phyloP scores from a whole-genome alignment of 1,140 invertebrate species.

The Scaptomyza montana region DNA sequence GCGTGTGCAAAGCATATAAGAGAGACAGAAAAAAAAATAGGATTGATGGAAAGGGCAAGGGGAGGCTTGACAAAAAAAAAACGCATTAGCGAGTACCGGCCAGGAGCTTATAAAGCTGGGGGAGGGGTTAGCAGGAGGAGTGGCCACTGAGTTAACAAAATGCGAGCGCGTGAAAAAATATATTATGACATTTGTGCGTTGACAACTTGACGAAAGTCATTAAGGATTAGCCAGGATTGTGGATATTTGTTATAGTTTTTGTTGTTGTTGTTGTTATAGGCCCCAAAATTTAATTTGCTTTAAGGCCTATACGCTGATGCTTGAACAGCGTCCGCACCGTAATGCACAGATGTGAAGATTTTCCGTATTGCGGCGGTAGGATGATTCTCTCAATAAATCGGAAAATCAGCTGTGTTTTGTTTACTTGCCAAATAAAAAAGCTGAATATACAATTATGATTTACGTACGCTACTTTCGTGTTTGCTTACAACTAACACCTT shows the following conservation, averaged over 20 bases:
- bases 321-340: no score
- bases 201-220: constrained; percentile 81
- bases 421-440: no score
- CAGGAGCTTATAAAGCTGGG: background rate
- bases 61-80: constrained; percentile 34
- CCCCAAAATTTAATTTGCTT: constrained; percentile 1
- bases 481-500: no score
- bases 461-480: no score
- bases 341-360: no score
- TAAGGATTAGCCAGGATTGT: constrained; percentile 57
- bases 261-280: background rate
- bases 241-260: background rate
- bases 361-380: no score
- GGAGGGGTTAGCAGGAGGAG: background rate
- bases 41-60: no score
- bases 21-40: background rate
- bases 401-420: no score
- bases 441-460: no score
- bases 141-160: constrained; percentile 43
- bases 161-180: constrained; percentile 69
- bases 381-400: no score
- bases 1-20: background rate
- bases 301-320: no score
- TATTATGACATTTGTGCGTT: constrained; percentile 75
- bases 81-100: constrained; percentile 41